Conservation (phyloP, 2,888 invertebrate species). For the Drosophila paracracens region DNA sequence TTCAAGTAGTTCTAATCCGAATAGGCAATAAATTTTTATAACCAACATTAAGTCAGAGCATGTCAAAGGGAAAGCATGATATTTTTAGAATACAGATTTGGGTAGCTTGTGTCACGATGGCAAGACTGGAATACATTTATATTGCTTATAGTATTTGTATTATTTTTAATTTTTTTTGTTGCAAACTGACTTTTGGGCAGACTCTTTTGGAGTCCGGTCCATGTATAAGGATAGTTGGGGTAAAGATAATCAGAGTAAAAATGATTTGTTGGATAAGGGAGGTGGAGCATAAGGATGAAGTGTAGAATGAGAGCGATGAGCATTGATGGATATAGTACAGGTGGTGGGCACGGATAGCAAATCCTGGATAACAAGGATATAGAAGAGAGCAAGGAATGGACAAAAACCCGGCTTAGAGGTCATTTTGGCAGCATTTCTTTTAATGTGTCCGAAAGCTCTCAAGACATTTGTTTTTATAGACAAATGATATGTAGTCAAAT, state of each 20-base stretch:
- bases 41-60: background rate
- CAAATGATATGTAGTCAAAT: constrained; percentile 7
- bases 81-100: background rate
- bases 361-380: constrained; percentile 1
- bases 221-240: background rate
- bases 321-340: background rate
- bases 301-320: background rate
- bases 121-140: background rate
- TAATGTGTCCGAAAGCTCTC: constrained; percentile 4
- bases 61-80: background rate
- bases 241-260: background rate
- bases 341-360: background rate
- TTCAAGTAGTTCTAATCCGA: background rate
- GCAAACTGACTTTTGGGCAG: constrained; percentile 6
- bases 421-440: constrained; percentile 23
- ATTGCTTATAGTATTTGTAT: background rate
- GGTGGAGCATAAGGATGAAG: background rate
- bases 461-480: constrained; percentile 34
- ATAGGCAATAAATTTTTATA: constrained; percentile 11
- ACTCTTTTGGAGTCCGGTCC: background rate
- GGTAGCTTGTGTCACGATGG: background rate
- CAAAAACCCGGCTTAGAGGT: constrained; percentile 15
- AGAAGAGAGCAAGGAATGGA: constrained; percentile 17
- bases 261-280: background rate
- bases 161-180: background rate